Evolutionary conservation across 2,888 invertebrate genomes (phyloP).

Genomic region (Ormia ochracea): DNA sequence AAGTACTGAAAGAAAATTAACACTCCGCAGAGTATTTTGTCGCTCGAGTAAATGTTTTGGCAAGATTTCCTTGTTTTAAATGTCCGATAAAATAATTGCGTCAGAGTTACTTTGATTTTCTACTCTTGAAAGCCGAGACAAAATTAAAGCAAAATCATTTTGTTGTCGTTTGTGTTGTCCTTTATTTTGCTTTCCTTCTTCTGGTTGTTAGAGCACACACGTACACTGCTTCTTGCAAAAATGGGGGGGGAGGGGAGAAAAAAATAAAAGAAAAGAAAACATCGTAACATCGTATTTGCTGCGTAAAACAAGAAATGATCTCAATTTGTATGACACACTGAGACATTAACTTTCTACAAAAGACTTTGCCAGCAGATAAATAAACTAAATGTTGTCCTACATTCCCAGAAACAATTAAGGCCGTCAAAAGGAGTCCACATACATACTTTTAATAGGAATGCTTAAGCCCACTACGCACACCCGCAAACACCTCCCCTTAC

Average conservation of each 20-base stretch:
- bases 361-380: constrained; percentile 55
- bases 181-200: neutral
- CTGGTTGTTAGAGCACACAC: neutral
- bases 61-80: constrained; percentile 40
- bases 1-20: constrained; percentile 7
- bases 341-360: constrained; percentile 53
- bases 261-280: too few relatives aligned
- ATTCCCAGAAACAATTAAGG: constrained; percentile 59
- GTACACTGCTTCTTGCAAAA: too few relatives aligned
- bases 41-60: constrained; percentile 35
- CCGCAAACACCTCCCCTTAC: neutral
- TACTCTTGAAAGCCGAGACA: constrained; percentile 27
- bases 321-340: constrained; percentile 50
- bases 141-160: constrained; percentile 23
- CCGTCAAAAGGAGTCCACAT: constrained; percentile 53
- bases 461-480: neutral
- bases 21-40: constrained; percentile 1
- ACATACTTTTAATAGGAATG: constrained; percentile 17
- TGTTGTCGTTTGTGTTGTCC: neutral
- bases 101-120: constrained; percentile 44
- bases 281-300: constrained; percentile 23
- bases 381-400: constrained; percentile 53
- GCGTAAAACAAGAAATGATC: constrained; percentile 40
- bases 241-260: too few relatives aligned
- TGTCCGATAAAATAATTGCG: constrained; percentile 51